A percentile compares a stretch with the other conserved stretches of the same genome.
Conservation (phyloP, 2,888 invertebrate species). For the Ptychoptera contaminata region DNA sequence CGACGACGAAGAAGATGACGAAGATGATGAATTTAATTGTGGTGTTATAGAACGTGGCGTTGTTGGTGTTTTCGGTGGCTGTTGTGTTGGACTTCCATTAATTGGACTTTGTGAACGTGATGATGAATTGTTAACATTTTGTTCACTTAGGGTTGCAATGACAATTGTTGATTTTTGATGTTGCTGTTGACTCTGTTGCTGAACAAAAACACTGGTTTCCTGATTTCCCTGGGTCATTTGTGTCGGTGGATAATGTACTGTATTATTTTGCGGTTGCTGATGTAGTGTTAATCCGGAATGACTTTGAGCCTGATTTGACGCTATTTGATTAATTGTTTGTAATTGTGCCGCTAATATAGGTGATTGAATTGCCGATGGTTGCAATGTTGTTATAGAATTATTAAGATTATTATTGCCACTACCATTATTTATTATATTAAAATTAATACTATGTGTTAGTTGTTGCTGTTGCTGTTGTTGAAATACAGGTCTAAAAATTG, state of each 20-base stretch:
- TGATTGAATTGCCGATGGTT: conserved; percentile 4
- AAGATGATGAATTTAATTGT: neutral
- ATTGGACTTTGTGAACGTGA: conserved; percentile 5
- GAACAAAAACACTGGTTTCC: neutral
- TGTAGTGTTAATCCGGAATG: neutral
- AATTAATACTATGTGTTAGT: conserved; percentile 7
- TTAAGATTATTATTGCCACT: neutral
- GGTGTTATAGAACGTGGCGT: conserved; percentile 4
- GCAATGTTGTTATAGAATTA: neutral
- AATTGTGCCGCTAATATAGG: conserved; percentile 10
- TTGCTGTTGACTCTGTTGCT: conserved; percentile 1
- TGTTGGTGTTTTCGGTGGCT: conserved; percentile 6
- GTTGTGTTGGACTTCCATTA: conserved; percentile 1
- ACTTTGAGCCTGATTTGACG: conserved; percentile 5
- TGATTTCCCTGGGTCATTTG: neutral
- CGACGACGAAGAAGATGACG: conserved; percentile 1
- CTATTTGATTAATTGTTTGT: conserved; percentile 10
- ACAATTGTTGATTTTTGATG: neutral
- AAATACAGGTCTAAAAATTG: conserved; percentile 3
- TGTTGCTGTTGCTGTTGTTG: conserved; percentile 4
- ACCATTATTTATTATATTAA: conserved; percentile 8
- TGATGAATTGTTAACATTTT: neutral
- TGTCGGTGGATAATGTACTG: conserved; percentile 1
- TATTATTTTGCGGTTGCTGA: neutral
- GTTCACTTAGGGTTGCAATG: too few relatives aligned